phyloP scores from a whole-genome alignment of 1,140 invertebrate genomes.

The Drosophila burlai region DNA sequence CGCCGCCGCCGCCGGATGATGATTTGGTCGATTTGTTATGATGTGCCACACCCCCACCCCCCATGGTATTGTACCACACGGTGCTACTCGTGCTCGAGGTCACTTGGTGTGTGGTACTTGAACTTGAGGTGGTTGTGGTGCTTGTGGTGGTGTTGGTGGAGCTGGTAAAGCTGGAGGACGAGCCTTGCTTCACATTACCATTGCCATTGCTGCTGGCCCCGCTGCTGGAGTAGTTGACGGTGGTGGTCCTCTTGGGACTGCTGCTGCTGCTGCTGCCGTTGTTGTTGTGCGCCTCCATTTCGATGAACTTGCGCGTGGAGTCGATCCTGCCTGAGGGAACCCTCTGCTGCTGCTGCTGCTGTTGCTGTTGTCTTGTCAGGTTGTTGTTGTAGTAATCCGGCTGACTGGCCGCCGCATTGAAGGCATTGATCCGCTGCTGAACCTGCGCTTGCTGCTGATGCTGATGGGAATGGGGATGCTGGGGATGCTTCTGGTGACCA shows the following conservation, averaged over 20 bases:
- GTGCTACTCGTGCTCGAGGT: constrained; percentile 72
- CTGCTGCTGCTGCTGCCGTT: constrained; percentile 30
- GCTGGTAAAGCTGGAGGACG: constrained; percentile 38
- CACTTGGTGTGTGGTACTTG: constrained; percentile 51
- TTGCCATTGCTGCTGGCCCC: constrained; percentile 79
- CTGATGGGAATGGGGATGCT: constrained; percentile 61
- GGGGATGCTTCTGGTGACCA: constrained; percentile 61
- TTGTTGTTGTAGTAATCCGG: constrained; percentile 67
- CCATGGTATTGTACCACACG: constrained; percentile 75
- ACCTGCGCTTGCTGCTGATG: constrained; percentile 73
- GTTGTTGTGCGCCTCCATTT: constrained; percentile 67
- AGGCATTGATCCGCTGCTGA: constrained; percentile 81
- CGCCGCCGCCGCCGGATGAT: constrained; percentile 48
- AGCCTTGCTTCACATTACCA: constrained; percentile 63
- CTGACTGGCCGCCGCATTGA: constrained; percentile 76
- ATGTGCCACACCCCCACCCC: constrained; percentile 83
- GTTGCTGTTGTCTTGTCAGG: constrained; percentile 48
- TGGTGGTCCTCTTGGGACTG: constrained; percentile 50
- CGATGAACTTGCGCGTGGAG: constrained; percentile 74
- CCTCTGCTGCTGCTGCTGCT: constrained; percentile 32
- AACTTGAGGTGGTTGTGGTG: constrained; percentile 21
- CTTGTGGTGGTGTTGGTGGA: constrained; percentile 46
- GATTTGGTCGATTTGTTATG: constrained; percentile 73
- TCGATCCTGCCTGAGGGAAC: constrained; percentile 70
- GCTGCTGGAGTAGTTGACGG: constrained; percentile 66